phyloP scores from a whole-genome alignment of 2,113 vertebrate species.

The Mus pahari region DNA sequence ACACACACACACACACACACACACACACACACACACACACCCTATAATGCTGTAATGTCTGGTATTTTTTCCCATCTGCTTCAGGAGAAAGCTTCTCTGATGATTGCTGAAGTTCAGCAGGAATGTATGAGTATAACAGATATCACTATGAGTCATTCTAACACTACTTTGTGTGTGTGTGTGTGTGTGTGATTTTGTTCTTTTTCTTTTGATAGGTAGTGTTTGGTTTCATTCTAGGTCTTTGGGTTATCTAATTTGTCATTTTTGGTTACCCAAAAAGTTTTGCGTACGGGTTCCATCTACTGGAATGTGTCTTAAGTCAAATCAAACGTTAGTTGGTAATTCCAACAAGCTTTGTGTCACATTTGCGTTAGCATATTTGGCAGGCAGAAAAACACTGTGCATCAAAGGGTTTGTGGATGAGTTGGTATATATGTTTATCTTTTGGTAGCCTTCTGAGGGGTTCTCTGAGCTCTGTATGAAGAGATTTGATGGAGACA shows the following conservation, averaged over 20 bases:
- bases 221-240: not conserved
- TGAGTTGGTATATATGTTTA: not conserved
- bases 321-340: not conserved
- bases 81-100: not conserved
- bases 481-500: not conserved
- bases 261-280: not conserved
- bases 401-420: not conserved
- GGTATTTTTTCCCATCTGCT: not conserved
- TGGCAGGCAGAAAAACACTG: not conserved
- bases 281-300: not conserved
- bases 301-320: too few species aligned
- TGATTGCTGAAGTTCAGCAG: not conserved
- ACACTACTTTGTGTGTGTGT: not conserved
- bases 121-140: not conserved
- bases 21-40: too few species aligned
- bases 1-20: too few species aligned
- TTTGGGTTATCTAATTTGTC: not conserved
- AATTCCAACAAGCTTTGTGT: not conserved
- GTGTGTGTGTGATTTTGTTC: too few species aligned
- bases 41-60: not conserved
- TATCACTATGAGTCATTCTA: not conserved
- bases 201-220: not conserved
- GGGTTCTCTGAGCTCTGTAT: not conserved
- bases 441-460: not conserved
- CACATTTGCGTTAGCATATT: too few species aligned